Conservation (phyloP, 2,113 vertebrate genomes). For the Spilogale gracilis region DNA sequence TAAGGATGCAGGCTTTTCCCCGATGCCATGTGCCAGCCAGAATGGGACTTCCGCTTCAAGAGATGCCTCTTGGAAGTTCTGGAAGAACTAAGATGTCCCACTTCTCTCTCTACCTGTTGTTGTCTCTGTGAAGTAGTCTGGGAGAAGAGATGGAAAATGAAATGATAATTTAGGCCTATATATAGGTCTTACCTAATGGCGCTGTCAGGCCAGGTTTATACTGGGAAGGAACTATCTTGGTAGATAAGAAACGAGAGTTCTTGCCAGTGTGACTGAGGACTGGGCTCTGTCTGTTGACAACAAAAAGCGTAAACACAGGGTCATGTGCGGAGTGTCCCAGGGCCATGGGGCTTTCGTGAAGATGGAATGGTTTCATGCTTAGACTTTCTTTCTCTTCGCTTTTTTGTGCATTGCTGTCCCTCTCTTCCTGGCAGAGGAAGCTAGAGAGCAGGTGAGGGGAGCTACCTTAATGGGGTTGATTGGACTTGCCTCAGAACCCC, state of each 20-base stretch:
- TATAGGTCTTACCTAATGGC: neutral
- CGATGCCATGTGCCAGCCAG: rapidly evolving
- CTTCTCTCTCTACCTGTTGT: neutral
- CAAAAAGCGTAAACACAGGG: neutral
- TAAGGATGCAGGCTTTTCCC: neutral
- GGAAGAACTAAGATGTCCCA: rapidly evolving
- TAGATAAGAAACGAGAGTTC: conserved; percentile 58
- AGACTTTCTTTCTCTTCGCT: rapidly evolving
- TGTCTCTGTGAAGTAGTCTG: neutral
- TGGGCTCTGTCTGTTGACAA: neutral
- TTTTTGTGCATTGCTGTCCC: neutral
- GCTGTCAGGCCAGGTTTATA: neutral
- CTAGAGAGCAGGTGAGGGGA: neutral
- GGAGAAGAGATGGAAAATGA: neutral
- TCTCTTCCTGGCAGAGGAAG: neutral
- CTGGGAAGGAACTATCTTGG: conserved; percentile 49
- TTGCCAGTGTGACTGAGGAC: neutral
- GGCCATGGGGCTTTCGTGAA: neutral
- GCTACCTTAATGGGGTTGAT: neutral
- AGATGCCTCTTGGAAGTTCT: neutral
- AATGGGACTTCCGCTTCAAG: neutral
- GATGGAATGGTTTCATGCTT: rapidly evolving
- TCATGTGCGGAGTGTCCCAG: neutral
- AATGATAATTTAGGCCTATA: neutral
- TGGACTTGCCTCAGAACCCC: neutral